These are phyloP conservation scores for Hippasteria phrygiana DNA, from an alignment of 53 echinoderm and acorn worm genomes.

Conservation along the genomic window DNA sequence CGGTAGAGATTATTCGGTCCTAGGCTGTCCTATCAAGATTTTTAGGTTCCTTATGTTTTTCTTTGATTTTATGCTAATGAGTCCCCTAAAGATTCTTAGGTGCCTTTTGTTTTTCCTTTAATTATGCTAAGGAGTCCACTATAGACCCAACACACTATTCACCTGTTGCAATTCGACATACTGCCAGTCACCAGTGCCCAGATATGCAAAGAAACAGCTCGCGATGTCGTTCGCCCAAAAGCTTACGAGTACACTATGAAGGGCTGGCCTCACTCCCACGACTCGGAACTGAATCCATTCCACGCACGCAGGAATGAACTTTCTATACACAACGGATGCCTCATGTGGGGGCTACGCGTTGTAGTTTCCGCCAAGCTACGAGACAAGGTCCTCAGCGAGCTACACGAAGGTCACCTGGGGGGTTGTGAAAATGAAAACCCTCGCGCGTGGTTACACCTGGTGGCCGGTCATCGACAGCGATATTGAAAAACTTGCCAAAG, in stretches of 20 bases:
- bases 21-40: no score
- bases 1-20: no score
- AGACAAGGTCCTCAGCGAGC: conserved; percentile 43
- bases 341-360: conserved; percentile 67
- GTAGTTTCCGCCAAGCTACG: conserved; percentile 60
- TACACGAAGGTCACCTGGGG: conserved; percentile 72
- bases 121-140: no score
- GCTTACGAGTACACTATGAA: conserved; percentile 37
- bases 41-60: no score
- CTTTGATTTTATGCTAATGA: no score
- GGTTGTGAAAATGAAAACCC: conserved; percentile 72
- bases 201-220: conserved; percentile 20
- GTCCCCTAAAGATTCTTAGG: no score
- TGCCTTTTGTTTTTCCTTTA: no score
- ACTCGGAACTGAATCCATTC: conserved; percentile 59
- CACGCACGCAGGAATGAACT: conserved; percentile 54
- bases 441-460: conserved; percentile 63
- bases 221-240: conserved; percentile 16
- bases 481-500: conserved; percentile 66
- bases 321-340: conserved; percentile 58
- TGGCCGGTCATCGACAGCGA: conserved; percentile 69
- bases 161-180: conserved; percentile 38
- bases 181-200: conserved; percentile 58
- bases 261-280: conserved; percentile 41
- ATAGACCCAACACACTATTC: no score